phyloP scores from a whole-genome alignment of 2,797 vertebrate species.

The Hoplostethus atlanticus region DNA sequence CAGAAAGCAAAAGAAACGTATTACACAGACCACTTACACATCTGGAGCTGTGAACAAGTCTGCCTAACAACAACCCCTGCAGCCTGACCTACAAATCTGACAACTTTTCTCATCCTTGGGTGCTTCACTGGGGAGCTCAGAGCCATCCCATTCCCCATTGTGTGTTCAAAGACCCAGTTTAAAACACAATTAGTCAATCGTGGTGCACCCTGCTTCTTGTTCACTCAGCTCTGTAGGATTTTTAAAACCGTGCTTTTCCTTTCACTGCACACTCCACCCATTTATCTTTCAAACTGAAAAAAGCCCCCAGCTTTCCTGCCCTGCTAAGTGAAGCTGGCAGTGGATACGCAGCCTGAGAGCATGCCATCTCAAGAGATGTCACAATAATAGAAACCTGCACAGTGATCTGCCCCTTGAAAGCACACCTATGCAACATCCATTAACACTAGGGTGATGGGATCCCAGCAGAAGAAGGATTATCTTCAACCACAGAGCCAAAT shows the following conservation, averaged over 20 bases:
- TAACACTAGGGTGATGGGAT: conserved; percentile 78
- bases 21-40: conserved; percentile 45
- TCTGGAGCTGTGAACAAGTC: conserved; percentile 69
- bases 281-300: conserved; percentile 69
- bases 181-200: conserved; percentile 84
- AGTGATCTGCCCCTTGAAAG: conserved; percentile 81
- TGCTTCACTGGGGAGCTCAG: conserved; percentile 78
- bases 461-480: conserved; percentile 62
- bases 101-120: conserved; percentile 83
- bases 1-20: conserved; percentile 35
- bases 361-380: conserved; percentile 77
- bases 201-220: conserved; percentile 63
- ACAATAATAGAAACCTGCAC: conserved; percentile 83
- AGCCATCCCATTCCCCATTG: conserved; percentile 81
- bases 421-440: conserved; percentile 80
- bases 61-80: conserved; percentile 86
- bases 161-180: conserved; percentile 85
- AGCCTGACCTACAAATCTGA: conserved; percentile 88
- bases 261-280: conserved; percentile 52
- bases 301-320: conserved; percentile 54
- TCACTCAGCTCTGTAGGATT: conserved; percentile 47
- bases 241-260: conserved; percentile 54
- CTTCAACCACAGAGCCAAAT: conserved; percentile 27
- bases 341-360: conserved; percentile 56
- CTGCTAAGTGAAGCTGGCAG: conserved; percentile 73